These are phyloP conservation scores for Philhelius pedissequus DNA, from an alignment of 2,888 invertebrate genomes.

Conservation along the genomic window DNA sequence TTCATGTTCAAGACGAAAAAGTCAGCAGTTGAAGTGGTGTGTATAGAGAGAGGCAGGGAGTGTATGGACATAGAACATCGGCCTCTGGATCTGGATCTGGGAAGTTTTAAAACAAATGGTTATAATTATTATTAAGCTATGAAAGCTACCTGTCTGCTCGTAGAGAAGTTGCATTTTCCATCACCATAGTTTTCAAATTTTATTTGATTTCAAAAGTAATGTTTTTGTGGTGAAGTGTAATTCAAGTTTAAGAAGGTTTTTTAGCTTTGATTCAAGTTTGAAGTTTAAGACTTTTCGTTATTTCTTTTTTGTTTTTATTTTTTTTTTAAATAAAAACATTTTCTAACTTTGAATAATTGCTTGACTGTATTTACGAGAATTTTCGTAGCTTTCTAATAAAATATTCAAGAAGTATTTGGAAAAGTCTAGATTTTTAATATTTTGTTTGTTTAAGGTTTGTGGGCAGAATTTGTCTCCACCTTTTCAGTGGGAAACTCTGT, in stretches of 20 bases:
- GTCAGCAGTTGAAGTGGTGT: not conserved
- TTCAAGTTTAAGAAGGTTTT: not conserved
- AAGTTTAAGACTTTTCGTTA: not conserved
- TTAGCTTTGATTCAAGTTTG: not conserved
- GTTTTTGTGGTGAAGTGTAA: not conserved
- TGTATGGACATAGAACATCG: not conserved
- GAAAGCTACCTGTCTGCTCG: not conserved
- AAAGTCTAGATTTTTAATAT: no score
- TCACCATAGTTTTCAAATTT: not conserved
- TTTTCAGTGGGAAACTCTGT: no score
- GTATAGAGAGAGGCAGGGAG: not conserved
- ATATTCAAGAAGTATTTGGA: no score
- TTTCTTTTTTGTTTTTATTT: no score
- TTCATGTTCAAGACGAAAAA: not conserved
- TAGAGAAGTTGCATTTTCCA: not conserved
- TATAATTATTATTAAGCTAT: constrained; percentile 4
- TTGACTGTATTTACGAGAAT: no score
- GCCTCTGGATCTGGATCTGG: not conserved
- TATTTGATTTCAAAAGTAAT: not conserved
- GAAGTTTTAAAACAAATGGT: constrained; percentile 16
- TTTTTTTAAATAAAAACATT: no score
- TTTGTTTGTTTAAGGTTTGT: no score
- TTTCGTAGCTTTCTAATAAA: no score
- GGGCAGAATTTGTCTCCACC: no score
- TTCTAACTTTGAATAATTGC: no score